These are phyloP conservation scores for Xylota sylvarum DNA, from an alignment of 2,888 invertebrate species.

Conservation along the genomic window DNA sequence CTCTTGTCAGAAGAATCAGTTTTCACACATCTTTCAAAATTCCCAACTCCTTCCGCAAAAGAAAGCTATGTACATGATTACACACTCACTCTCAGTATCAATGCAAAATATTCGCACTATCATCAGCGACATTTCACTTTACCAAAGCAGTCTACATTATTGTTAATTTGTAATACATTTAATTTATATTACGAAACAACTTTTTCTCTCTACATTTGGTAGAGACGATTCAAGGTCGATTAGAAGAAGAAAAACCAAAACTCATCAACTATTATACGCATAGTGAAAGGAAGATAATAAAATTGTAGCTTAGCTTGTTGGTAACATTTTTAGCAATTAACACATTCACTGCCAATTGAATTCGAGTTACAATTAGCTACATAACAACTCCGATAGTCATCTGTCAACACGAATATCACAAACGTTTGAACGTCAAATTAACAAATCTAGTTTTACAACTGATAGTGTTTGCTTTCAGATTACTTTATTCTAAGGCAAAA, in stretches of 20 bases:
- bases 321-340: conserved; percentile 21
- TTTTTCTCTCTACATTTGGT: not conserved
- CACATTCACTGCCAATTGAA: conserved; percentile 19
- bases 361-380: conserved; percentile 26
- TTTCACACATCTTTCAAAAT: no score
- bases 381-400: conserved; percentile 1
- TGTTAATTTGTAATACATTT: not conserved
- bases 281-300: not conserved
- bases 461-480: conserved; percentile 39
- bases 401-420: conserved; percentile 10
- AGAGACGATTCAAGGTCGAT: not conserved
- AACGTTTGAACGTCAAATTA: conserved; percentile 55
- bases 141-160: no score
- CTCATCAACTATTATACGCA: not conserved
- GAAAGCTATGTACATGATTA: no score
- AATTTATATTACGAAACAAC: not conserved
- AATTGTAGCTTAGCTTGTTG: not conserved
- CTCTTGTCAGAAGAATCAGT: no score
- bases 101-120: no score
- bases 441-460: conserved; percentile 35
- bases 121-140: no score
- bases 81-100: no score
- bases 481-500: conserved; percentile 17
- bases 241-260: not conserved
- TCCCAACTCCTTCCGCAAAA: no score